These are phyloP conservation scores for Rousettus madagascariensis DNA, from an alignment of 2,797 vertebrate species.

Conservation along the genomic window DNA sequence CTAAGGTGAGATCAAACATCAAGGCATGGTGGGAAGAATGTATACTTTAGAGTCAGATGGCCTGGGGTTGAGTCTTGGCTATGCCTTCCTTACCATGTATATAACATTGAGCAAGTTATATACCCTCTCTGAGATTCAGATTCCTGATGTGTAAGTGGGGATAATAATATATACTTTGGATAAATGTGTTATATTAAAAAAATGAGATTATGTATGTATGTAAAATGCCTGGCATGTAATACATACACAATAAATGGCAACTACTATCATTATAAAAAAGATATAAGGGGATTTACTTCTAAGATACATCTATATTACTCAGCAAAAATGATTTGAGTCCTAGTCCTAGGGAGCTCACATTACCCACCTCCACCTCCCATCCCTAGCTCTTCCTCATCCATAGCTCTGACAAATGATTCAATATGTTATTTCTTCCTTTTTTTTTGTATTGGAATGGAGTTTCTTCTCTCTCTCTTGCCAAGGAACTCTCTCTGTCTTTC, in stretches of 20 bases:
- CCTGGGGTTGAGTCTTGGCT: neutral
- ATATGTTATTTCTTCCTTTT: neutral
- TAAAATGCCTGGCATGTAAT: neutral
- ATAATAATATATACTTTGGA: neutral
- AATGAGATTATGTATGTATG: neutral
- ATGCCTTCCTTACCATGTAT: neutral
- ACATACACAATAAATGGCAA: neutral
- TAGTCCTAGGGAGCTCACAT: neutral
- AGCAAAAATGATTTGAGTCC: neutral
- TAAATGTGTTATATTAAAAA: neutral
- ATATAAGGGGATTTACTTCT: neutral
- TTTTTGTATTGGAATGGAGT: neutral
- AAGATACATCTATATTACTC: neutral
- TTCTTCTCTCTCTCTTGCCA: neutral
- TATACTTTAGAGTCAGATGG: neutral
- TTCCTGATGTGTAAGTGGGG: neutral
- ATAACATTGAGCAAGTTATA: neutral
- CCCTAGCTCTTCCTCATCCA: neutral
- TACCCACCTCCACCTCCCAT: accelerated
- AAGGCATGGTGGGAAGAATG: neutral
- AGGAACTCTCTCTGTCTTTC: neutral
- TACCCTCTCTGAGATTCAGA: neutral
- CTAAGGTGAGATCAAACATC: neutral
- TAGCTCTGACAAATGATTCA: neutral
- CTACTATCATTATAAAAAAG: neutral